These are phyloP conservation scores for Colistium nudipinnis DNA, from an alignment of 2,113 vertebrate species.

Conservation along the genomic window DNA sequence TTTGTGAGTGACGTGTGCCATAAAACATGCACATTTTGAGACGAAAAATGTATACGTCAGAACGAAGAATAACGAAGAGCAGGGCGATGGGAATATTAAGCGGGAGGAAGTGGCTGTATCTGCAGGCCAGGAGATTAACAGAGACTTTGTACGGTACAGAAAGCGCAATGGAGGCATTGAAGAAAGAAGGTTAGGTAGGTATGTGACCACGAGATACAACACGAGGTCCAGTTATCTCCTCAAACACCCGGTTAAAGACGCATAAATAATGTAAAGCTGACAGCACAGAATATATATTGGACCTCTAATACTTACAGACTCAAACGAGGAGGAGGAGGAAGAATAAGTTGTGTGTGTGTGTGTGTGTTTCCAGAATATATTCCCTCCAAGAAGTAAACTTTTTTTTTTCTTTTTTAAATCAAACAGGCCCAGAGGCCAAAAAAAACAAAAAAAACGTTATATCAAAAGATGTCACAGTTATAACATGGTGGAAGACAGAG, in stretches of 20 bases:
- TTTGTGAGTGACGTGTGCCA: neutral
- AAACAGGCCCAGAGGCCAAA: neutral
- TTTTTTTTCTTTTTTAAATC: neutral
- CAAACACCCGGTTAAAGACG: conserved; percentile 55
- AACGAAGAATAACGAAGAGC: neutral
- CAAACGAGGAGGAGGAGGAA: neutral
- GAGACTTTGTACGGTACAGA: conserved; percentile 9
- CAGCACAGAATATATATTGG: conserved; percentile 46
- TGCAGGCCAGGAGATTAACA: conserved; percentile 49
- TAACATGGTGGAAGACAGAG: too few species aligned
- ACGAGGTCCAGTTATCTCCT: conserved; percentile 47
- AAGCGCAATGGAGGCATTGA: conserved; percentile 19
- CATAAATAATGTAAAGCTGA: conserved; percentile 53
- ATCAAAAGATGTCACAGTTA: neutral
- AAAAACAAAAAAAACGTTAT: neutral
- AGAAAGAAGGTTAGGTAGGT: conserved; percentile 34
- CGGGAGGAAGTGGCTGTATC: conserved; percentile 21
- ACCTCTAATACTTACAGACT: conserved; percentile 18
- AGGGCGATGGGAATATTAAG: conserved; percentile 1
- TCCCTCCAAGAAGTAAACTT: neutral
- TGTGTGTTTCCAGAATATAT: neutral
- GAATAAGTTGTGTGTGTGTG: neutral
- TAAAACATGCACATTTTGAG: conserved; percentile 27
- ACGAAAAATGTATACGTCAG: conserved; percentile 21
- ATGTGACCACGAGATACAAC: conserved; percentile 57